Base-by-base conservation (phyloP, 1,140 invertebrate genomes). In the Solenopsis invicta region DNA sequence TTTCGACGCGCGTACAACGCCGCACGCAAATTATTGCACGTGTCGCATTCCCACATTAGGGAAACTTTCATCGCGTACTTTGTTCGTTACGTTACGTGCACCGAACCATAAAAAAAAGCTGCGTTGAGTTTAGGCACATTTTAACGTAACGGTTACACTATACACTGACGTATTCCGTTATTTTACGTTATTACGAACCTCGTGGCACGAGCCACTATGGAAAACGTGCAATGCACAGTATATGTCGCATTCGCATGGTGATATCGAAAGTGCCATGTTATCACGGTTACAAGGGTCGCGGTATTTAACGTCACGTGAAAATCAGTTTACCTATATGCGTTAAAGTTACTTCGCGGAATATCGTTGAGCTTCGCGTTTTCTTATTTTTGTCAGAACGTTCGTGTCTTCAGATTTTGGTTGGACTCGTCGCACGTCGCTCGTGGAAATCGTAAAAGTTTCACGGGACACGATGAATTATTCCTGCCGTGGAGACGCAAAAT, bases 401-500 rank as follows among this genome's bases (percentile, higher is more conserved):
- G 77, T 91, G 54, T 64, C 87, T 78, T 71, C 84, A 87, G 89
- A 90, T 91, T 90, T 89, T 88, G 89, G 89, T 91, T 85, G 90
- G 71, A 71, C 85, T 89, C 90, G 90, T 88, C 85, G 84, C 82
- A 80, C 84, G 91, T 91, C 89, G 87, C 87, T 86, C 89, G 87
- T 87, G 87, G 87, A 88, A 90, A 92, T 92, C 91, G 87, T 90
- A 92, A 91, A 92, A 92, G 91, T 92, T 92, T 89, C 87, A 89
- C 89, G 90, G 88, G 66, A 87, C 87, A 90, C 90, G 91, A 92
- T 92, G 91, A 92, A 92, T 91, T 92, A 92, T 92, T 92, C 91
- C 72, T 76, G 82, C 74, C 85, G 66, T 84, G 87, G 91, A 91
- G 85, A 91, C 90, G 88, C 87, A 86, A 90, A 92, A 90, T 89